Evolutionary conservation across 2,797 vertebrate species (phyloP).

Genomic region (Liparis tanakae): DNA sequence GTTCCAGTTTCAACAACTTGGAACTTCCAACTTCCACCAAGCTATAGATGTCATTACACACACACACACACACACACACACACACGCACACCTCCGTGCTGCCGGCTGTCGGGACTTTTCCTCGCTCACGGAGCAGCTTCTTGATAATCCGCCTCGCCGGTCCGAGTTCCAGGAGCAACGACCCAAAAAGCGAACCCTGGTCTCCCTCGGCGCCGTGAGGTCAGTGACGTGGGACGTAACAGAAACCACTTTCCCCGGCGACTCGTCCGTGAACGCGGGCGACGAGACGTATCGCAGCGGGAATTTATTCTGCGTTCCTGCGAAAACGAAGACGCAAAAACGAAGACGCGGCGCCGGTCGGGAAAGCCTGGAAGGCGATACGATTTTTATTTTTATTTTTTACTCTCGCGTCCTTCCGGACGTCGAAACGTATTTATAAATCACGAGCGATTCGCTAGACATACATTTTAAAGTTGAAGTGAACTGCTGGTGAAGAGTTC

Average conservation of each 20-base stretch:
- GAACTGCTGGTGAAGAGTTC: not conserved
- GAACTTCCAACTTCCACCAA: conserved; percentile 28
- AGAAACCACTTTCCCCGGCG: conserved; percentile 7
- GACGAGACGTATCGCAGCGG: conserved; percentile 13
- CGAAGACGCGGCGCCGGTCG: too few species aligned
- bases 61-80: too few species aligned
- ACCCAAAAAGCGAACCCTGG: too few species aligned
- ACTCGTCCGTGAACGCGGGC: conserved; percentile 36
- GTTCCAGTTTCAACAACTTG: not conserved
- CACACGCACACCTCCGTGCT: too few species aligned
- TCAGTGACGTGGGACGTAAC: conserved; percentile 1
- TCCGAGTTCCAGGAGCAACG: too few species aligned
- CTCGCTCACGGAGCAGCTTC: conserved; percentile 10
- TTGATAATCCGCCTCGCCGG: conserved; percentile 4
- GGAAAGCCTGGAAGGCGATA: not conserved
- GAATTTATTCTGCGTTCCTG: not conserved
- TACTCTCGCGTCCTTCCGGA: too few species aligned
- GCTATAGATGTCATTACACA: conserved; percentile 5
- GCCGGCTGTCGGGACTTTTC: conserved; percentile 7
- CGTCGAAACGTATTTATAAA: too few species aligned
- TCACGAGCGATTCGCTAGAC: not conserved
- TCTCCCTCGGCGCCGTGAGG: too few species aligned
- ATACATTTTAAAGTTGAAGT: not conserved
- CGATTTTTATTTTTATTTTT: not conserved
- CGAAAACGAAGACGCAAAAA: not conserved